Base-by-base conservation (phyloP, 1,140 invertebrate species). In the Episyrphus balteatus region DNA sequence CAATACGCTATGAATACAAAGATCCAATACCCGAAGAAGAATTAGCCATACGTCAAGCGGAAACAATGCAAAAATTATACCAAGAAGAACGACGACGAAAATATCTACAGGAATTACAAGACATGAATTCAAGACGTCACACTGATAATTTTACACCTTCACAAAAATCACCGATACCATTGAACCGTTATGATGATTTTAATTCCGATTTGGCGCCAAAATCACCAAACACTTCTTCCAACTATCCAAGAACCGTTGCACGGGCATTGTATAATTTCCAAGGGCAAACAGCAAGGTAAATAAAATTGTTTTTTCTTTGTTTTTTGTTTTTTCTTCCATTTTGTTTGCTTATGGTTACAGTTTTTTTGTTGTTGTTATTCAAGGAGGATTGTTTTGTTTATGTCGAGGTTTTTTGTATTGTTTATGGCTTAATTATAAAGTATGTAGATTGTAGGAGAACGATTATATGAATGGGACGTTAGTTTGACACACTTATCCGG, bases 101-200 rank as follows among this genome's bases (percentile, higher is more conserved):
- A 69, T 89, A 89, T 69, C 75, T 92, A 53, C 68, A 81, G 74
- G 88, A 92, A 68, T 70, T 92, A 33, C 85, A 90, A 70, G 89
- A 94, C 72, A 90, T 92, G 76, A 87, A 90, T 70, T 90, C 82
- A 51, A 74, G 89, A 48, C 76, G 89, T 51, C 90, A 94, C 68
- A 88, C 86, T 30, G 89, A 94, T 65, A 91, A 92, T 62, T 91
- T 92, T 56, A 86, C 83, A 59, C 89, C 91, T 13, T 87, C 86
- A 30, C 89, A 94, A 67, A 97, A 96, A 70, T 92, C 88, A 19
- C 86, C 92, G 7, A 91, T 96, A 41, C 83, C 91, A 1, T 69
- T 92, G 44, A 93, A 95, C 68, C 78, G 92, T 49, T 97, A 94
- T 71, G 91, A 96, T 62, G 87, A 93, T 59, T 85, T 88, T 52